Evolutionary conservation across 2,797 vertebrate genomes (phyloP), one percentile per base, ranked within the genome.

Genomic region (Hydrophis major): DNA sequence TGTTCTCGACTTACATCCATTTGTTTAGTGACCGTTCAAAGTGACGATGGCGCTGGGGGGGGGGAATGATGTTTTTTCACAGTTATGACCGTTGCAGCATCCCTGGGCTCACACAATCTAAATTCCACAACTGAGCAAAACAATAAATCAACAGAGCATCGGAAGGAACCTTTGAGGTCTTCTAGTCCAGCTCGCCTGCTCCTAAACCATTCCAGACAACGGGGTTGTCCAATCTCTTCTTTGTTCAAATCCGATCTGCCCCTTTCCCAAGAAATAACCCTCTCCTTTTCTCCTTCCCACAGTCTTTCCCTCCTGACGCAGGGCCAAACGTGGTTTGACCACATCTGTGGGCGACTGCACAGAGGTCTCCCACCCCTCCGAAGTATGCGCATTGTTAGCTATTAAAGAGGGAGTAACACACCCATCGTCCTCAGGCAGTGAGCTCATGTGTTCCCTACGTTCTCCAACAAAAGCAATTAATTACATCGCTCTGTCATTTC

Each of bases 401-500:
- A 6, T 87, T 94, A 50, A 32, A 69, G 89, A 93, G 78, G 60
- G 60, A 18, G 90, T 83, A 10, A 27, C 87, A 13, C 27, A 63
- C 89, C 93, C 55, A 66, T 42, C 59, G 0, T 69, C 53, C 53
- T 12, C 87, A 89, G 55, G 60, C 83, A 61, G 66, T 92, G 94
- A 96, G 95, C 93, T 95, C 92, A 91, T 56, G 63, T 32, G 0
- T 94, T 94, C 42, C 90, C 0, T 78, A 61, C 91, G 16, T 37
- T 55, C 18, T 69, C 91, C 74, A 94, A 94, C 92, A 94, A 94
- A 93, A 12, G 1, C 6, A 61, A 60, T 89, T 95, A 93, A 66
- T 3, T 74, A 92, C 50, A 90, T 32, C 63, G 78, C 55, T 78
- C 60, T 83, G 92, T 50, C 91, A 87, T 88, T 18, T 66, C 50